A percentile compares a stretch with the other conserved stretches of the same genome.
Conservation (phyloP, 2,888 invertebrate species). For the Platycheirus rosarum region DNA sequence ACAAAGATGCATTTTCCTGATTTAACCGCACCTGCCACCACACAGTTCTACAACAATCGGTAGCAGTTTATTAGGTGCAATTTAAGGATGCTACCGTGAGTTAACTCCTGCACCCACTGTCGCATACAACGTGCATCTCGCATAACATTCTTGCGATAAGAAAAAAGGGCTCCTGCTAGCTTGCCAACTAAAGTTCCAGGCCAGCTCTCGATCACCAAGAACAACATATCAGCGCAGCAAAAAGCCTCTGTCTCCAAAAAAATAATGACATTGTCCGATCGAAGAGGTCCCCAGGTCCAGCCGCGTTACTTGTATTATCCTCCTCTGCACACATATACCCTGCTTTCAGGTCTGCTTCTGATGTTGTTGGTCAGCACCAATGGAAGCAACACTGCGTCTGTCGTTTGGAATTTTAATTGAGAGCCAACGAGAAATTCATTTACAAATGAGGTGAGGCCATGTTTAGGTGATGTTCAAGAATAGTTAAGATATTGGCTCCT, state of each 20-base stretch:
- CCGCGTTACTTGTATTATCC: conserved; percentile 3
- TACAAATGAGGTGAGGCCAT: conserved; percentile 76
- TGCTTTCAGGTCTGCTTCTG: not conserved
- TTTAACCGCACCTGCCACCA: conserved; percentile 66
- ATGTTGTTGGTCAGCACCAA: conserved; percentile 7
- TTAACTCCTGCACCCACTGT: conserved; percentile 66
- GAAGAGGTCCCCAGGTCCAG: conserved; percentile 32
- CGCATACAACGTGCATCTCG: conserved; percentile 51
- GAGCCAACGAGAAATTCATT: conserved; percentile 76
- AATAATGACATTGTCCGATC: conserved; percentile 69
- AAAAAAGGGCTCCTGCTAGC: conserved; percentile 55
- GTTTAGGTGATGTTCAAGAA: conserved; percentile 74
- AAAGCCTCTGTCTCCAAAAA: conserved; percentile 49
- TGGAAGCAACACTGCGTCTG: conserved; percentile 34
- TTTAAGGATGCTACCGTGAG: conserved; percentile 74
- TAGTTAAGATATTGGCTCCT: conserved; percentile 72
- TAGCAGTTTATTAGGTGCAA: conserved; percentile 75
- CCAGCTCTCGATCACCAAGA: conserved; percentile 1
- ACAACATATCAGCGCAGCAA: not conserved
- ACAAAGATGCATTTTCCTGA: conserved; percentile 64
- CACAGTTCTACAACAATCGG: conserved; percentile 60
- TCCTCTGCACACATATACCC: conserved; percentile 21
- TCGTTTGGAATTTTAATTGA: conserved; percentile 76
- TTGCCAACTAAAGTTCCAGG: conserved; percentile 7
- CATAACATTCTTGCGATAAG: conserved; percentile 59